Percentiles rank a stretch among this genome's conserved stretches.
These are phyloP conservation scores for Diplazon laetatorius DNA, from an alignment of 2,888 invertebrate genomes.

Conservation along the genomic window DNA sequence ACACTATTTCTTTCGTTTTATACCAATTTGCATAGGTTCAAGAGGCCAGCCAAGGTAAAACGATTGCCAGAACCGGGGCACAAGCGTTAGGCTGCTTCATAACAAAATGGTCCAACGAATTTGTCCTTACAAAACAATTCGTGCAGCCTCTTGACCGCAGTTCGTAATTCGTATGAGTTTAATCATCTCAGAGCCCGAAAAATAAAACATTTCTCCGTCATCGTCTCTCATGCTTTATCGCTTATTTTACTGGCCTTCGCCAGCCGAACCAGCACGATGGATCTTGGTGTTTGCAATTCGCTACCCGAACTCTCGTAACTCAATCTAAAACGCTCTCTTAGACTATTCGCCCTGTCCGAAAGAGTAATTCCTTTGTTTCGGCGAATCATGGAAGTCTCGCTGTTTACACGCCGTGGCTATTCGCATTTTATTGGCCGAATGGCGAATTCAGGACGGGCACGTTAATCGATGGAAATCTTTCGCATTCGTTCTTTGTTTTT, in stretches of 20 bases:
- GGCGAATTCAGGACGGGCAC: conserved; percentile 35
- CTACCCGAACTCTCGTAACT: conserved; percentile 29
- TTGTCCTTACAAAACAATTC: conserved; percentile 30
- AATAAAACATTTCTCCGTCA: conserved; percentile 1
- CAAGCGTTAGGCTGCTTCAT: neutral
- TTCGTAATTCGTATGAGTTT: conserved; percentile 7
- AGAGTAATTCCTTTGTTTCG: conserved; percentile 22
- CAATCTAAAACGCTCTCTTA: conserved; percentile 51
- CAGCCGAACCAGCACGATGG: conserved; percentile 18
- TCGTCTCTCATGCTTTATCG: conserved; percentile 15
- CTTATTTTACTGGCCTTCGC: conserved; percentile 17
- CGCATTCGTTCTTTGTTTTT: conserved; percentile 12
- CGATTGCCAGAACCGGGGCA: conserved; percentile 41
- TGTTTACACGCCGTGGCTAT: conserved; percentile 25
- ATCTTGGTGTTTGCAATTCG: conserved; percentile 35
- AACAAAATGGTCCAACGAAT: conserved; percentile 18
- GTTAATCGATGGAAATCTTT: conserved; percentile 30
- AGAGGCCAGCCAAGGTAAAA: conserved; percentile 54
- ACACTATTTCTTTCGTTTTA: conserved; percentile 52
- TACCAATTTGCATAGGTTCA: conserved; percentile 60
- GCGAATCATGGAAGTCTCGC: neutral
- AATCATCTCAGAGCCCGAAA: conserved; percentile 22
- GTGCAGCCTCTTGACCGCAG: neutral
- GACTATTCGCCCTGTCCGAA: conserved; percentile 14
- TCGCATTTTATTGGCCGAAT: conserved; percentile 41